A percentile compares a stretch with the other conserved stretches of the same genome.
These are phyloP conservation scores for Pegea sp. DNA, from an alignment of 23 tunicate genomes.

Conservation along the genomic window DNA sequence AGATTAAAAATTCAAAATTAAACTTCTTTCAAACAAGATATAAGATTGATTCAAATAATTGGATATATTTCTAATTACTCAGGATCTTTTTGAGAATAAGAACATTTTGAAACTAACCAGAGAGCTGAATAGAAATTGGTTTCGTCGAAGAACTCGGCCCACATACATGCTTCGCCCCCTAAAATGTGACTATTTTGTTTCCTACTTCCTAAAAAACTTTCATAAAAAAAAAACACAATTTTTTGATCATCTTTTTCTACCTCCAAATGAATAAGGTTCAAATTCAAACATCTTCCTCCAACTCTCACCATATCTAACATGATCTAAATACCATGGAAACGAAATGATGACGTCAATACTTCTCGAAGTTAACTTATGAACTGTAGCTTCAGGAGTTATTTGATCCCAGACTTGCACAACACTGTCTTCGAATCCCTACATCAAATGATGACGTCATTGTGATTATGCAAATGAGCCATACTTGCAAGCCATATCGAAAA, in stretches of 20 bases:
- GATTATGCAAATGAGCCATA: constrained; percentile 2
- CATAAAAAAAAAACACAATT: neutral
- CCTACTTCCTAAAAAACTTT: neutral
- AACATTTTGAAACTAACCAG: constrained; percentile 49
- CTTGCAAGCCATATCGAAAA: constrained; percentile 67
- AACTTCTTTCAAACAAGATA: too few relatives aligned
- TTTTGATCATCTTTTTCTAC: constrained; percentile 7
- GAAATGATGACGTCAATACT: constrained; percentile 43
- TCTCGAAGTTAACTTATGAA: constrained; percentile 23
- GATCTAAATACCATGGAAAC: constrained; percentile 69
- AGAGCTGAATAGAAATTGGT: constrained; percentile 49
- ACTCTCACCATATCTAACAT: constrained; percentile 27
- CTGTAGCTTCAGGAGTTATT: constrained; percentile 14
- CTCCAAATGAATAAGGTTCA: constrained; percentile 54
- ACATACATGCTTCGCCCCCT: constrained; percentile 91
- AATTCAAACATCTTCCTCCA: constrained; percentile 35
- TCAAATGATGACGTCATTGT: neutral
- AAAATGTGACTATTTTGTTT: constrained; percentile 7
- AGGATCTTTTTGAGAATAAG: too few relatives aligned
- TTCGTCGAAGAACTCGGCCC: constrained; percentile 88
- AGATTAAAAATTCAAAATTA: too few relatives aligned
- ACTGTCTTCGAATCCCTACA: constrained; percentile 28
- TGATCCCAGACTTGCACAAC: constrained; percentile 77
- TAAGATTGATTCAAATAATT: too few relatives aligned
- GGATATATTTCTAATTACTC: too few relatives aligned